Conservation (phyloP, 2,797 vertebrate species). For the Adelosebastes latens region DNA sequence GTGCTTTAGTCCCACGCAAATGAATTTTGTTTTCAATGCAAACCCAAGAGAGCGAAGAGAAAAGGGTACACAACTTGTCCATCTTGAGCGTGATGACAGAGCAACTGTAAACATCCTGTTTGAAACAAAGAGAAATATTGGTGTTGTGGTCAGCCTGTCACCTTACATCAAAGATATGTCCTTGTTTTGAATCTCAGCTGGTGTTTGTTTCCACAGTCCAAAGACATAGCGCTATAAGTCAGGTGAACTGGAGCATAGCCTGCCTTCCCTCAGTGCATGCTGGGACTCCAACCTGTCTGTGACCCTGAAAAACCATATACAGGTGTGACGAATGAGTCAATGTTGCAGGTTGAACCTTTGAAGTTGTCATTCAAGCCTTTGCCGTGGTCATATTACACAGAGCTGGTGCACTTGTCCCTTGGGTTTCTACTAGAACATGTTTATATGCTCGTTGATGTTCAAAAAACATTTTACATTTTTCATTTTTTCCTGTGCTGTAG, state of each 20-base stretch:
- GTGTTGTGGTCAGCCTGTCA: not conserved
- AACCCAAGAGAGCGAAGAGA: not conserved
- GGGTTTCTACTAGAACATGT: no score
- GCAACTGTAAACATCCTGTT: slow-evolving; percentile 1
- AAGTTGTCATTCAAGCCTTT: not conserved
- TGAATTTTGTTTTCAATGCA: not conserved
- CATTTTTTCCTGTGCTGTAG: no score
- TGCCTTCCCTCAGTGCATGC: not conserved
- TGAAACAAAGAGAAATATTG: not conserved
- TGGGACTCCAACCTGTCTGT: not conserved
- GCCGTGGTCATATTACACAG: not conserved
- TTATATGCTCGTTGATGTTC: no score
- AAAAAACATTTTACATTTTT: no score
- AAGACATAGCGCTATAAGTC: not conserved
- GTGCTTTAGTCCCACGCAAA: not conserved
- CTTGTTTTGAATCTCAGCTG: not conserved
- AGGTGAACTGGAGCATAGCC: not conserved
- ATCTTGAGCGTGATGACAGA: not conserved
- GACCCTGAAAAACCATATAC: not conserved
- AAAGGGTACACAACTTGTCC: not conserved
- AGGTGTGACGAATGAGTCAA: not conserved
- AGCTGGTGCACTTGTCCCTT: not conserved
- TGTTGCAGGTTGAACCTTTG: not conserved
- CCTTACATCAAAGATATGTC: not conserved
- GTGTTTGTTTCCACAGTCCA: not conserved